A percentile compares a stretch with the other conserved stretches of the same genome.
phyloP scores from a whole-genome alignment of 2,797 vertebrate genomes.

The Coracias cyanogaster region DNA sequence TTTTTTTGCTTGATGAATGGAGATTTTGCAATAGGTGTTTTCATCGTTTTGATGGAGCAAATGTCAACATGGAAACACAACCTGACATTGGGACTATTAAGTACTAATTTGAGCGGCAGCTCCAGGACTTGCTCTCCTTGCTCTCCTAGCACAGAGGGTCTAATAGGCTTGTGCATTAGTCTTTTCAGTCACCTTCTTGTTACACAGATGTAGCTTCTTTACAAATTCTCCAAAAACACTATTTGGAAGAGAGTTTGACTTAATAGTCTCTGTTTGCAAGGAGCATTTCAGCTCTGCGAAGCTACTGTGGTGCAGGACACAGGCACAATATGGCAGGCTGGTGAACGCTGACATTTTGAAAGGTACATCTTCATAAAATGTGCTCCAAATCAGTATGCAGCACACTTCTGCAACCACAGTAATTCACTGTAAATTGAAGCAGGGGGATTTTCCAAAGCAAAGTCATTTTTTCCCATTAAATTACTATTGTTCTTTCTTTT shows the following conservation, averaged over 20 bases:
- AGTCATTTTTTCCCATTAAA: not conserved
- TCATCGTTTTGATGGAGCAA: constrained; percentile 23
- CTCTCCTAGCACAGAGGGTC: not conserved
- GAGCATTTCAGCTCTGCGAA: not conserved
- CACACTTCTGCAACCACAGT: not conserved
- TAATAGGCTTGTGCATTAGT: not conserved
- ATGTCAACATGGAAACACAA: constrained; percentile 45
- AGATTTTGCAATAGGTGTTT: constrained; percentile 34
- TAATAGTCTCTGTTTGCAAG: not conserved
- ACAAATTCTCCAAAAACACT: not conserved
- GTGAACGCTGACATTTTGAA: not conserved
- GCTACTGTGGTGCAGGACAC: not conserved
- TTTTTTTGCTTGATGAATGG: not conserved
- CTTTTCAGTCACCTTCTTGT: constrained; percentile 23
- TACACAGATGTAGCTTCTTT: not conserved
- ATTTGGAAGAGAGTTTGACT: not conserved
- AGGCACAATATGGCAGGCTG: not conserved
- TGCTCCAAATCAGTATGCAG: not conserved
- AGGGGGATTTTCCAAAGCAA: constrained; percentile 8
- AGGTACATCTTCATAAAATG: not conserved
- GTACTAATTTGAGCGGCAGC: constrained; percentile 11
- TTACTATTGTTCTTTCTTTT: not conserved
- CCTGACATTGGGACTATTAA: not conserved
- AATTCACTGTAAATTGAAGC: constrained; percentile 34
- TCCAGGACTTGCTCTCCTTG: not conserved